Conservation (phyloP, 2,797 vertebrate species). For the Heteromormyrus szaboi region DNA sequence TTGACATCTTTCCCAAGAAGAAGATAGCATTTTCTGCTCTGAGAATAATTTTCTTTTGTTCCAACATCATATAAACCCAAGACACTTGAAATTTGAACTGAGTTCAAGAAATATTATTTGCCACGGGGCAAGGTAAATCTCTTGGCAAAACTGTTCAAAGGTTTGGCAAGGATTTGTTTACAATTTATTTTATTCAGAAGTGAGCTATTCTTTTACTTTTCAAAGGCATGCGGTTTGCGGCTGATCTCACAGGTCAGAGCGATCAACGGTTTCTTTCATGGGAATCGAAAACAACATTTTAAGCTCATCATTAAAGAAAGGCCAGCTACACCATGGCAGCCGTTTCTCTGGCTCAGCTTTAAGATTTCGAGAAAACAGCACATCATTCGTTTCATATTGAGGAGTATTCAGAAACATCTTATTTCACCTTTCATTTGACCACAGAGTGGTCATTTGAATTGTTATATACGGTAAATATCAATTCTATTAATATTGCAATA, state of each 20-base stretch:
- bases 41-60: conserved; percentile 72
- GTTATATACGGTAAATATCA: background rate
- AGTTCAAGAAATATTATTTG: conserved; percentile 76
- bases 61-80: conserved; percentile 71
- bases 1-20: conserved; percentile 71
- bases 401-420: background rate
- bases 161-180: conserved; percentile 75
- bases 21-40: conserved; percentile 72
- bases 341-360: background rate
- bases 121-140: conserved; percentile 78
- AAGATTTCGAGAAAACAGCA: background rate
- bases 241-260: conserved; percentile 64
- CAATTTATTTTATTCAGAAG: conserved; percentile 80
- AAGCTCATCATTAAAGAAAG: conserved; percentile 53
- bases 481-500: background rate
- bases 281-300: conserved; percentile 56
- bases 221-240: conserved; percentile 62
- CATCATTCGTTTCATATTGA: background rate
- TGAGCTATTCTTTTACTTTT: conserved; percentile 69
- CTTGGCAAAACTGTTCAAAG: conserved; percentile 74
- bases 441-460: background rate
- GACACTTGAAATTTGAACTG: conserved; percentile 79
- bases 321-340: conserved; percentile 29
- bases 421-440: background rate
- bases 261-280: conserved; percentile 56